Conservation (phyloP, 2,888 invertebrate genomes). For the Drosophila mimetica region DNA sequence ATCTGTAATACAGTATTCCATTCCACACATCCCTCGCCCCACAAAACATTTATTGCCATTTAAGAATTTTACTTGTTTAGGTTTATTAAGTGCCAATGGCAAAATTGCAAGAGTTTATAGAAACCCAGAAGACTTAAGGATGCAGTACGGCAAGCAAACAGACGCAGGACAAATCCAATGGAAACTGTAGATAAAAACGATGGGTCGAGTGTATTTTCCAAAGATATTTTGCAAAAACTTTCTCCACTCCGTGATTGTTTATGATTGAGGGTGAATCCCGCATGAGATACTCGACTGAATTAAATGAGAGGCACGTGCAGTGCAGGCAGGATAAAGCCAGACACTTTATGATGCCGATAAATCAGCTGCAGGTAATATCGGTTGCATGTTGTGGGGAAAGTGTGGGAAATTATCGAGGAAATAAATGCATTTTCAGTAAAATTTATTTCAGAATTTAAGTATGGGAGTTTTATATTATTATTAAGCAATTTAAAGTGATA, state of each 20-base stretch:
- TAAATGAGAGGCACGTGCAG: conserved; percentile 37
- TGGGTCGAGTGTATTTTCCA: conserved; percentile 14
- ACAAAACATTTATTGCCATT: conserved; percentile 58
- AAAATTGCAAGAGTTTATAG: conserved; percentile 20
- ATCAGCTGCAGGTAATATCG: conserved; percentile 26
- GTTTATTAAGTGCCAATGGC: conserved; percentile 67
- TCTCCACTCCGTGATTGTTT: conserved; percentile 33
- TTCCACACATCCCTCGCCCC: conserved; percentile 19
- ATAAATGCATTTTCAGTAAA: neutral
- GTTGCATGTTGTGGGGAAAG: conserved; percentile 11
- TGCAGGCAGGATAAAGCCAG: conserved; percentile 17
- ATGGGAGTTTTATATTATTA: too few species aligned
- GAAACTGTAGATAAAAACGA: conserved; percentile 17
- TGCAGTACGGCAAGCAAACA: conserved; percentile 6
- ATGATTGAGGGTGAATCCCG: conserved; percentile 32
- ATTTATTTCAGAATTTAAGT: neutral
- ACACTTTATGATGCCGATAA: conserved; percentile 34
- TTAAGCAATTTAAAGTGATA: too few species aligned
- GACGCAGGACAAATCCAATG: conserved; percentile 34
- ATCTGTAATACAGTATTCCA: conserved; percentile 49
- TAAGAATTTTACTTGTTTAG: conserved; percentile 49
- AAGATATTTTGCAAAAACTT: conserved; percentile 35
- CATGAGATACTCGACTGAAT: conserved; percentile 12
- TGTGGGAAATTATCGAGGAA: conserved; percentile 3
- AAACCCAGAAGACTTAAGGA: conserved; percentile 15